Evolutionary conservation across 2,113 vertebrate genomes (phyloP).

Genomic region (Sardina pilchardus): DNA sequence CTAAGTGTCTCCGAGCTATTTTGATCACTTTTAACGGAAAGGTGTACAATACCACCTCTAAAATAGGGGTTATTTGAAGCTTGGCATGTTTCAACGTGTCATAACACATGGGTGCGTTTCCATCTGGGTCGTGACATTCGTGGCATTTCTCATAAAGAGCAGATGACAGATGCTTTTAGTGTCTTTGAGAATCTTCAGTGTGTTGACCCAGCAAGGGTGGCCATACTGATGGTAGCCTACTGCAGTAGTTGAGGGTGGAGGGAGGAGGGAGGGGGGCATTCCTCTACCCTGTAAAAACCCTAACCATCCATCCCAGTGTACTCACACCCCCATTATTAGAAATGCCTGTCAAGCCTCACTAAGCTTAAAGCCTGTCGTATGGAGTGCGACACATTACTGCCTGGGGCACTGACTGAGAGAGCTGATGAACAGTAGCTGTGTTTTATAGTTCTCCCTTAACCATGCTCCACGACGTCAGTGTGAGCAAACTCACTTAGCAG

Average conservation of each 20-base stretch:
- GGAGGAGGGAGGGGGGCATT: background rate
- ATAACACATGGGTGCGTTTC: background rate
- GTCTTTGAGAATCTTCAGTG: background rate
- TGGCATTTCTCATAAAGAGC: background rate
- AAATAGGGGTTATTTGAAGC: no score
- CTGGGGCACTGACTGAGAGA: background rate
- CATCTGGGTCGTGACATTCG: background rate
- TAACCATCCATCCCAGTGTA: slow-evolving; percentile 19
- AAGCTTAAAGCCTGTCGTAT: background rate
- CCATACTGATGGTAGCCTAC: background rate
- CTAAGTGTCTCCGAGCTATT: no score
- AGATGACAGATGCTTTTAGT: slow-evolving; percentile 7
- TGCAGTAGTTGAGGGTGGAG: no score
- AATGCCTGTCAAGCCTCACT: slow-evolving; percentile 6
- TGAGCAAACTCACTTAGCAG: background rate
- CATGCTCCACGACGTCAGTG: background rate
- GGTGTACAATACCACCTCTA: no score
- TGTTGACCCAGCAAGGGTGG: background rate
- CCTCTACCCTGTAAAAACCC: slow-evolving; percentile 28
- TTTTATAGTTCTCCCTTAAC: background rate
- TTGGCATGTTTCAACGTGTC: background rate
- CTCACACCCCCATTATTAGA: slow-evolving; percentile 23
- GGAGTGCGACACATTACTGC: background rate
- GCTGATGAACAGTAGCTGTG: background rate
- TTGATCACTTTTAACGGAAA: no score